Evolutionary conservation across 2,797 vertebrate genomes (phyloP).

Genomic region (Cephalopachus bancanus): DNA sequence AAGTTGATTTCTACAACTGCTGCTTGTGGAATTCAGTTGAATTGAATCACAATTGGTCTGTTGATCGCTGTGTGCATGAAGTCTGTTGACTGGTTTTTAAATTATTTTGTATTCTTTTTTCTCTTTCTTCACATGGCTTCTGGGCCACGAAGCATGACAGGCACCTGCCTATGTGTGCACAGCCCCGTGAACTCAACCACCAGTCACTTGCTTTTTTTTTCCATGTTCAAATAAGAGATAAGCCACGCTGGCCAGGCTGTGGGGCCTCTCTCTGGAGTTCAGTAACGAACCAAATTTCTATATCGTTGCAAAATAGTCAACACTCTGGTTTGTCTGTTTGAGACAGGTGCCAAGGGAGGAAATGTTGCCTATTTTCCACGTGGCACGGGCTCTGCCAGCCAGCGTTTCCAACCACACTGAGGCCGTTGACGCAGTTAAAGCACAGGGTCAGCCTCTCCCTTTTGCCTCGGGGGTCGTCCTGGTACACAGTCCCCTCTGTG

Average conservation of each 20-base stretch:
- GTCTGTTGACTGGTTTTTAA: constrained; percentile 13
- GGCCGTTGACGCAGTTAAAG: constrained; percentile 22
- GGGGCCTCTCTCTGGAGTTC: constrained; percentile 24
- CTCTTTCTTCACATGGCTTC: neutral
- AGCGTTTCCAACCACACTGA: neutral
- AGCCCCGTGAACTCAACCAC: neutral
- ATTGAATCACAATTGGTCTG: neutral
- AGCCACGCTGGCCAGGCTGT: neutral
- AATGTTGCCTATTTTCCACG: constrained; percentile 69
- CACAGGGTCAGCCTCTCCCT: neutral
- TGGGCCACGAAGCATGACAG: neutral
- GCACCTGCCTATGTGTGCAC: constrained; percentile 65
- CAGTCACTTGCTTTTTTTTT: neutral
- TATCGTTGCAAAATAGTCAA: constrained; percentile 12
- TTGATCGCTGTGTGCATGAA: neutral
- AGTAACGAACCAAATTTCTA: constrained; percentile 52
- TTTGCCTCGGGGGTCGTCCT: neutral
- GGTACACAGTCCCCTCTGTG: neutral
- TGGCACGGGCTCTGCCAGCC: neutral
- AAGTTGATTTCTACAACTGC: neutral
- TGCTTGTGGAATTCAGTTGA: neutral
- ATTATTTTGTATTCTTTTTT: constrained; percentile 39
- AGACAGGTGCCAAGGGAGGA: constrained; percentile 74
- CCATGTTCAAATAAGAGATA: constrained; percentile 65
- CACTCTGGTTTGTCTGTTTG: constrained; percentile 11